Evolutionary conservation across 2,113 vertebrate species (phyloP).

Genomic region (Cryptomyrus ogoouensis): DNA sequence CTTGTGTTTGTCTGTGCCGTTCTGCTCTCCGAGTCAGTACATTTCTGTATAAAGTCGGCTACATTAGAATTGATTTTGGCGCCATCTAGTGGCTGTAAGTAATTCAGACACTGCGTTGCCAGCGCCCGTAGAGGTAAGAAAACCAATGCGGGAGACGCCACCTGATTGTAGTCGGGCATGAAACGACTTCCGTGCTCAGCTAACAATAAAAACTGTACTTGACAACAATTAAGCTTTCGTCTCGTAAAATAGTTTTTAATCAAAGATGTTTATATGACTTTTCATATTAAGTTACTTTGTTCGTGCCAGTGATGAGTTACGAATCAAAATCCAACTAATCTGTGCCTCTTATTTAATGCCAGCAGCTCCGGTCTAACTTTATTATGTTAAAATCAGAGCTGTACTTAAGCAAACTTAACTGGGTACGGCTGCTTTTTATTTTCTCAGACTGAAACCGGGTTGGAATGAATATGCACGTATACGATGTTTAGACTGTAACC

Average conservation of each 20-base stretch:
- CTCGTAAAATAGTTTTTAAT: background rate
- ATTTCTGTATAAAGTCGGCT: background rate
- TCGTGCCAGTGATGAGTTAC: background rate
- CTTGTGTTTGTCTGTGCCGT: background rate
- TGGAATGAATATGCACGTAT: background rate
- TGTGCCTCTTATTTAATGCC: background rate
- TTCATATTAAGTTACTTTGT: background rate
- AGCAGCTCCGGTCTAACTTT: background rate
- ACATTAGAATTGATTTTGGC: background rate
- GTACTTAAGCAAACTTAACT: background rate
- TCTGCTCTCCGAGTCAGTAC: background rate
- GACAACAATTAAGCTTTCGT: background rate
- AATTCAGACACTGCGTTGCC: background rate
- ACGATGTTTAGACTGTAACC: background rate
- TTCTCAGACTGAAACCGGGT: background rate
- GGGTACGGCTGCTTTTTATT: background rate
- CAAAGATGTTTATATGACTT: background rate
- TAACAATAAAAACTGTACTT: constrained; percentile 2
- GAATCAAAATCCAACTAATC: background rate
- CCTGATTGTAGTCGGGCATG: background rate
- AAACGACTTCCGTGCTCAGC: background rate
- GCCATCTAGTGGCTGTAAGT: constrained; percentile 8
- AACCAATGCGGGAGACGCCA: background rate
- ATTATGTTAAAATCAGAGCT: background rate
- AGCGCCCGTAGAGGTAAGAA: background rate